Evolutionary conservation across 2,888 invertebrate genomes (phyloP).

Genomic region (Neria commutata): DNA sequence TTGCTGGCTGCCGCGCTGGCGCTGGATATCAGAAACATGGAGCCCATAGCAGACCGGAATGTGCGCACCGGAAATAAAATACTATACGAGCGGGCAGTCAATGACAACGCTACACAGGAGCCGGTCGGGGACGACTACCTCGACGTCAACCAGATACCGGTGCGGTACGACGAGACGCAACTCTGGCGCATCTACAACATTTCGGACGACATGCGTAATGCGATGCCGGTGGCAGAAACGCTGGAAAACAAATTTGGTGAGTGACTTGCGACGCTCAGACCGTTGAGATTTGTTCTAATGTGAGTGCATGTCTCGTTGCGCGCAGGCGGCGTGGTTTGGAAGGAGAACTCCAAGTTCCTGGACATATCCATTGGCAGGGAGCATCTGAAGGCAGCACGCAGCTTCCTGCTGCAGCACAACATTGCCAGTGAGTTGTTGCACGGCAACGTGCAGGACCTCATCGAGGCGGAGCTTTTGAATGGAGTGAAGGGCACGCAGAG

Average conservation of each 20-base stretch:
- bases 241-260: slow-evolving; percentile 52
- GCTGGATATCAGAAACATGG: slow-evolving; percentile 27
- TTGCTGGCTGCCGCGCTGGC: slow-evolving; percentile 18
- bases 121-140: slow-evolving; percentile 21
- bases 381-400: slow-evolving; percentile 68
- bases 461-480: slow-evolving; percentile 72
- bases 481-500: slow-evolving; percentile 55
- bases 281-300: slow-evolving; percentile 1
- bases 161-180: slow-evolving; percentile 53
- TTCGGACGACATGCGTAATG: slow-evolving; percentile 40
- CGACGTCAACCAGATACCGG: slow-evolving; percentile 46
- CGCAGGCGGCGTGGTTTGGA: slow-evolving; percentile 56
- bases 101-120: slow-evolving; percentile 19
- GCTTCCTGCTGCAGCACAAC: slow-evolving; percentile 67
- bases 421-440: slow-evolving; percentile 72
- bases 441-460: slow-evolving; percentile 76
- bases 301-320: slow-evolving; percentile 11
- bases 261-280: neutral
- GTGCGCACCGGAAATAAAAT: slow-evolving; percentile 38
- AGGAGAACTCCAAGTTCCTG: slow-evolving; percentile 60
- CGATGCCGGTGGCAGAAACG: slow-evolving; percentile 42
- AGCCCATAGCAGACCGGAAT: slow-evolving; percentile 28
- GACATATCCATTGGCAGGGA: slow-evolving; percentile 74
- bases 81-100: slow-evolving; percentile 34
- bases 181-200: slow-evolving; percentile 58